Evolutionary conservation across 1,140 invertebrate species (phyloP), one percentile per base, ranked within the genome.

Genomic region (Oryctes rhinoceros): DNA sequence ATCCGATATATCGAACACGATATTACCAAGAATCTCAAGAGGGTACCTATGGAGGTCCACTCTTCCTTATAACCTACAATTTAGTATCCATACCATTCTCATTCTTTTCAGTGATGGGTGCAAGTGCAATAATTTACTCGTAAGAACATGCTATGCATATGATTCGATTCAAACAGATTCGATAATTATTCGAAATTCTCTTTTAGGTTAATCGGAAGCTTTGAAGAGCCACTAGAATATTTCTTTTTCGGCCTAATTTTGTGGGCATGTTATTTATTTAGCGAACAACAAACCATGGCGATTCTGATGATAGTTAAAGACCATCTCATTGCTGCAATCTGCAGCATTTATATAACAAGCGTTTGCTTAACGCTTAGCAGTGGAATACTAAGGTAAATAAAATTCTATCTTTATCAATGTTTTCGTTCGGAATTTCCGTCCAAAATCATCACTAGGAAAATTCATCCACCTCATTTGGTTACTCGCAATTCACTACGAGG

Each of bases 11-110:
- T 88, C 90, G 96, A n/a, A 96, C 95, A 44, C 90, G 95, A 35
- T 97, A 97, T 86, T 97, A 96, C 81, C 95, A 97, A 87, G 96
- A 98, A 85, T 93, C 94, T 11, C 91, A 96, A 78, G 95, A 97
- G 85, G 96, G 96, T 1, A 88, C 96, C 0, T 98, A 98, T 85
- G 92, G 93, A 15, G 96, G 96, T 3, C 94, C 95, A 0, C 91
- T 96, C 80, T 93, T 97, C 81, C 88, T 97, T 0, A 88, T 96
- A 0, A 93, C 94, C 0, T 96, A 96, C 85, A 93, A 93, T 76
- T 85, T 96, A 0, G 91, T 95, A 7, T 95, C 93, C 4, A 87
- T 97, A 39, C 95, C 96, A 0, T 92, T 97, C 82, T 95, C 95
- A 4, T 91, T 95, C 47, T 86, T 96, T 6, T 93, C 92, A 1